Evolutionary conservation across 2,113 vertebrate species (phyloP).

Genomic region (Tursiops truncatus): DNA sequence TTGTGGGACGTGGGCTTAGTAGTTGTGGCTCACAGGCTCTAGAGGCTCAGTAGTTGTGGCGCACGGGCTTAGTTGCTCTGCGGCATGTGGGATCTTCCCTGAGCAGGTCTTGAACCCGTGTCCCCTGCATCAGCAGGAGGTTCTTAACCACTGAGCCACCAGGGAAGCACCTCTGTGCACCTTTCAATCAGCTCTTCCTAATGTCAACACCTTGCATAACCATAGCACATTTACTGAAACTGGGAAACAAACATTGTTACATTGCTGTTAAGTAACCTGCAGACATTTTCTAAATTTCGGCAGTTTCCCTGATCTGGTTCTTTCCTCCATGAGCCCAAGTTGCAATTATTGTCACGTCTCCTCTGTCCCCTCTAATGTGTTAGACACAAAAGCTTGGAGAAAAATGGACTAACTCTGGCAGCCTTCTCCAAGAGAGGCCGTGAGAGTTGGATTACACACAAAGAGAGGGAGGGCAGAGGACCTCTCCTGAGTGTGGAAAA

Average conservation of each 20-base stretch:
- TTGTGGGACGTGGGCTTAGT: no score
- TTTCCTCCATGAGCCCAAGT: neutral
- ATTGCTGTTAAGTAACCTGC: neutral
- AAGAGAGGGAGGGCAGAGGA: neutral
- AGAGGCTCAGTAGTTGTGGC: no score
- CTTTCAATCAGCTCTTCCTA: no score
- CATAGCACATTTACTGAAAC: neutral
- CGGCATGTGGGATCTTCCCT: no score
- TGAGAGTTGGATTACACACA: no score
- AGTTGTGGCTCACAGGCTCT: no score
- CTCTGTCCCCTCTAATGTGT: neutral
- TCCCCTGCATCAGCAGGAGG: no score
- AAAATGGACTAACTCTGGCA: neutral
- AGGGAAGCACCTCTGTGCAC: accelerated
- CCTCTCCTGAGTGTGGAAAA: no score
- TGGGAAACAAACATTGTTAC: accelerated
- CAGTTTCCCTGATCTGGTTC: neutral
- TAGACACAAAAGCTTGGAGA: neutral
- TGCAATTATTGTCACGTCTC: accelerated
- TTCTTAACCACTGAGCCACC: no score
- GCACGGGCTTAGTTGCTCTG: no score
- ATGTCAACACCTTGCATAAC: neutral
- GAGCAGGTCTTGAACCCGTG: no score
- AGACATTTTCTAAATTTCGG: no score
- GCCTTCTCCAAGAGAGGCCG: neutral